phyloP scores from a whole-genome alignment of 2,113 vertebrate genomes.

The Elaphurus davidianus region DNA sequence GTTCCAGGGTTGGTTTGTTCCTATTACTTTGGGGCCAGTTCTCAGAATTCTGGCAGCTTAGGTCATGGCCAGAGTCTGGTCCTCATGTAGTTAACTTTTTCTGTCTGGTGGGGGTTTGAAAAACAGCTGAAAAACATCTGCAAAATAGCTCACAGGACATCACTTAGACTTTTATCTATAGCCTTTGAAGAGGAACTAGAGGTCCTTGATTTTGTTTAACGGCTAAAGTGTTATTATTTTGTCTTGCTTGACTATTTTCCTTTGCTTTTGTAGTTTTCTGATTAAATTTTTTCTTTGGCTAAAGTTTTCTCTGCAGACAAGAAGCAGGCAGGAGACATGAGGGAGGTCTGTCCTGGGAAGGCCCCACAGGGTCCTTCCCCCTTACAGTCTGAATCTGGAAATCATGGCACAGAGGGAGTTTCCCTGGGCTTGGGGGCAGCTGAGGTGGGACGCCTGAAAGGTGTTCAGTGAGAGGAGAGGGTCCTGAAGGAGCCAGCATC shows the following conservation, averaged over 20 bases:
- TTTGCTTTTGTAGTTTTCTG: not conserved
- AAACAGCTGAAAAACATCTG: not conserved
- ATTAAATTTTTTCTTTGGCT: not conserved
- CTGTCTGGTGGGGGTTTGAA: not conserved
- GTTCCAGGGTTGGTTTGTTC: not conserved
- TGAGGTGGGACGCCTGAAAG: rapidly evolving
- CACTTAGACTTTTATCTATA: not conserved
- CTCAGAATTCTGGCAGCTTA: not conserved
- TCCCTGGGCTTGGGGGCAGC: not conserved
- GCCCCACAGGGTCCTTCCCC: not conserved
- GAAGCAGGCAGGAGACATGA: not conserved
- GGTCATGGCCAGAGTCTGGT: not conserved
- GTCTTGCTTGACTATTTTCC: not conserved
- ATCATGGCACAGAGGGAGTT: not conserved
- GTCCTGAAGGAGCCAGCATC: not conserved
- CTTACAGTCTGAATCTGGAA: not conserved
- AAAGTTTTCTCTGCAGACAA: not conserved
- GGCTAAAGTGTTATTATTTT: not conserved
- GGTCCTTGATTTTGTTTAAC: not conserved
- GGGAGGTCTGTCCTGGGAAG: not conserved
- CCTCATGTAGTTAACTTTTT: not conserved
- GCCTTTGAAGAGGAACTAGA: not conserved
- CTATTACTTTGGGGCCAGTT: not conserved
- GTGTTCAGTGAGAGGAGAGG: not conserved
- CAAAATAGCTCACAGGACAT: not conserved